phyloP scores from a whole-genome alignment of 2,888 invertebrate species.

The Eueremaeus valkanovi region DNA sequence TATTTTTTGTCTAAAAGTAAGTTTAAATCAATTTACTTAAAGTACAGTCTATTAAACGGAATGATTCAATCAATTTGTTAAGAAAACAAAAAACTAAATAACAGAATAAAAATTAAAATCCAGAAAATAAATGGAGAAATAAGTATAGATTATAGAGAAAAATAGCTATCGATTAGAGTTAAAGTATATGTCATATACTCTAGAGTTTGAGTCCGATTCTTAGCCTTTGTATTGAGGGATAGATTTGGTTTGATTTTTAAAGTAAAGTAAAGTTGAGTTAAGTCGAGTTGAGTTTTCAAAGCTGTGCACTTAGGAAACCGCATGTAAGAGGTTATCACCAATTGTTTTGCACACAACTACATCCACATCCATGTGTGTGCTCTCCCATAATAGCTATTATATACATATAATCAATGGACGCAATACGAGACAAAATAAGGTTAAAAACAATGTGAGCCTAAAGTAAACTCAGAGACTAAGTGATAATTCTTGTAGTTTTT shows the following conservation, averaged over 20 bases:
- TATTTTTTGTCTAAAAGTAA: not conserved
- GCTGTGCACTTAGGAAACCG: not conserved
- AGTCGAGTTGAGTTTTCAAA: too few species aligned
- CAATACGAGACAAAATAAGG: too few species aligned
- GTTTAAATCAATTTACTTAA: not conserved
- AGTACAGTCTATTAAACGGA: not conserved
- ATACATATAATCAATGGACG: not conserved
- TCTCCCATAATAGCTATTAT: conserved; percentile 10
- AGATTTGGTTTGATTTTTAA: too few species aligned
- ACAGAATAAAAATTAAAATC: not conserved
- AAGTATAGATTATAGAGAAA: not conserved
- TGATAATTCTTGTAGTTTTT: not conserved
- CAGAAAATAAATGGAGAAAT: not conserved
- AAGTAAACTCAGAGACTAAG: not conserved
- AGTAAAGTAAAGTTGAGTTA: too few species aligned
- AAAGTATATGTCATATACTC: not conserved
- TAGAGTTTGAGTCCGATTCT: not conserved
- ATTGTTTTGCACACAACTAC: too few species aligned
- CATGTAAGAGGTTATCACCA: conserved; percentile 10
- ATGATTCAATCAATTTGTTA: conserved; percentile 6
- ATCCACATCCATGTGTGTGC: conserved; percentile 12
- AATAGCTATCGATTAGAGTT: not conserved
- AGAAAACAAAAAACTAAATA: not conserved
- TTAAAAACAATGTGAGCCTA: not conserved
- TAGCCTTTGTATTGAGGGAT: too few species aligned